Conservation (phyloP, 1,140 invertebrate genomes). For the Adoxophyes honmai region DNA sequence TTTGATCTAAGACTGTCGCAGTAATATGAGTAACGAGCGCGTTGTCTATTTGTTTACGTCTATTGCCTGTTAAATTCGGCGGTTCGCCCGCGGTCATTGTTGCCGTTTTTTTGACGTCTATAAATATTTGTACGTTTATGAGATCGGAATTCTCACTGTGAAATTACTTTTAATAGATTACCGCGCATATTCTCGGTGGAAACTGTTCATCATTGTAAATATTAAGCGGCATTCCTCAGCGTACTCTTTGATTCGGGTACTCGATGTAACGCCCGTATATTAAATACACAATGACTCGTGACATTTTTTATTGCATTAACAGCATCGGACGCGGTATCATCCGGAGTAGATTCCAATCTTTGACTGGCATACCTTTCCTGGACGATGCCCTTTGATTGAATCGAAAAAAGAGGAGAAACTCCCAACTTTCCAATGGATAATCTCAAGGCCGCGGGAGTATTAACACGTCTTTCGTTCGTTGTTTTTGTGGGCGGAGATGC, state of each 20-base stretch:
- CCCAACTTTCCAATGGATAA: conserved; percentile 11
- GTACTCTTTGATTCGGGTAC: conserved; percentile 16
- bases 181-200: conserved; percentile 2
- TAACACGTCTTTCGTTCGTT: conserved; percentile 10
- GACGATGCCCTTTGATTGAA: conserved; percentile 18
- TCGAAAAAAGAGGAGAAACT: conserved; percentile 1
- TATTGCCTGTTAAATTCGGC: background rate
- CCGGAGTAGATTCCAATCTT: conserved; percentile 18
- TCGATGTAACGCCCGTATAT: conserved; percentile 21
- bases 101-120: background rate
- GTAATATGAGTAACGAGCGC: background rate
- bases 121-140: background rate
- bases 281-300: conserved; percentile 25
- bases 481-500: background rate
- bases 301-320: conserved; percentile 26
- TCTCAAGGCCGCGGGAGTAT: conserved; percentile 6
- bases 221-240: conserved; percentile 21
- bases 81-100: background rate
- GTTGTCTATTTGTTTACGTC: conserved; percentile 2
- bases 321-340: conserved; percentile 1
- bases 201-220: conserved; percentile 9
- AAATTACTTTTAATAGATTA: conserved; percentile 1
- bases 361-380: conserved; percentile 16
- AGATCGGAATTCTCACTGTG: conserved; percentile 4
- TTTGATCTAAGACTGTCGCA: background rate